These are phyloP conservation scores for Dryobates pubescens DNA, from an alignment of 2,797 vertebrate genomes.

Conservation along the genomic window DNA sequence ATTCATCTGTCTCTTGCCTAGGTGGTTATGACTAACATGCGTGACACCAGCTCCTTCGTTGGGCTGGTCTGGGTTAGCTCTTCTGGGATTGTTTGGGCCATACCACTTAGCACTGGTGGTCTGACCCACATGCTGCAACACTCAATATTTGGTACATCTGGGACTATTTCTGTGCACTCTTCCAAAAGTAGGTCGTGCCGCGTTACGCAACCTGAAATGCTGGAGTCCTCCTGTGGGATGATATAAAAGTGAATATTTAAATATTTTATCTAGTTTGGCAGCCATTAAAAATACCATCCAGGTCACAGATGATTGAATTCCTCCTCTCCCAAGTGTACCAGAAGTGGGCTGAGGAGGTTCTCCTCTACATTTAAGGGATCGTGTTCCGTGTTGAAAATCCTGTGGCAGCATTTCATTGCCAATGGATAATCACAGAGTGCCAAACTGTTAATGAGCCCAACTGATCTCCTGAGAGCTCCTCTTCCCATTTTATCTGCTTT, in stretches of 20 bases:
- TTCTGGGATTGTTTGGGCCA: not conserved
- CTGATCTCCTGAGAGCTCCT: not conserved
- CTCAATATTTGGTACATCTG: not conserved
- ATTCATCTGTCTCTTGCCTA: not conserved
- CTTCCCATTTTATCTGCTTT: not conserved
- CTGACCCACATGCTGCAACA: not conserved
- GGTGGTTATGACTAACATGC: not conserved
- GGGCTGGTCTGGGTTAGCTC: not conserved
- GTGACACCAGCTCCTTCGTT: not conserved
- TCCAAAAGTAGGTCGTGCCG: conserved; percentile 48
- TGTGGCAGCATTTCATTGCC: not conserved
- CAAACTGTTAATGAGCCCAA: conserved; percentile 42
- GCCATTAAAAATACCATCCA: conserved; percentile 53
- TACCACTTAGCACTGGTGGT: not conserved
- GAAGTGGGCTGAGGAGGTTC: conserved; percentile 29
- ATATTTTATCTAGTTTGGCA: conserved; percentile 53
- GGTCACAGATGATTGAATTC: conserved; percentile 39
- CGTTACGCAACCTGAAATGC: conserved; percentile 43
- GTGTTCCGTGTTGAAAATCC: not conserved
- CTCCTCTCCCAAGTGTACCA: conserved; percentile 1
- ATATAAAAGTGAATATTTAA: conserved; percentile 69
- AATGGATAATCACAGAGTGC: not conserved
- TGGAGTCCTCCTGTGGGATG: conserved; percentile 21
- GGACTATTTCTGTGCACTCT: not conserved
- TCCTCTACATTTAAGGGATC: conserved; percentile 1